Conservation (phyloP, 2,797 vertebrate species). For the Cetoscarus ocellatus region DNA sequence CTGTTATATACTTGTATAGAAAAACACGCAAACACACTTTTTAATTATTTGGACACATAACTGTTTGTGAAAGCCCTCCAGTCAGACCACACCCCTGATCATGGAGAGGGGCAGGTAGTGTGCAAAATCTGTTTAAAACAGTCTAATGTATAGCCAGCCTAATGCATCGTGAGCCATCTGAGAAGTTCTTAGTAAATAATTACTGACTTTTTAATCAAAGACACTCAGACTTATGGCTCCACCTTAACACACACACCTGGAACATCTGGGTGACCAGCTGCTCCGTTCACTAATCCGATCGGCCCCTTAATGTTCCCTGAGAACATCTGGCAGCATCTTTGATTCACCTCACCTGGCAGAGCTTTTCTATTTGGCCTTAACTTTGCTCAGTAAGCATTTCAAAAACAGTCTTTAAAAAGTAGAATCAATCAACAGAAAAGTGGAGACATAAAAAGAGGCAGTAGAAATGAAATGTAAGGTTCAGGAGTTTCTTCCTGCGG, state of each 20-base stretch:
- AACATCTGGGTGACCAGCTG: constrained; percentile 78
- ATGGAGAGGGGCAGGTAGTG: too few relatives aligned
- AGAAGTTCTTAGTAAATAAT: constrained; percentile 76
- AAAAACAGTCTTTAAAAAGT: constrained; percentile 26
- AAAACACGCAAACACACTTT: too few relatives aligned
- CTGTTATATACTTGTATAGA: too few relatives aligned
- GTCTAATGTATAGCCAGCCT: constrained; percentile 23
- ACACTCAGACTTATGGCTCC: constrained; percentile 61
- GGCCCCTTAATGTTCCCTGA: constrained; percentile 66
- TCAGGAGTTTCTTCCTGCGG: too few relatives aligned
- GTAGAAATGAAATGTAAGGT: too few relatives aligned
- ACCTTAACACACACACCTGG: constrained; percentile 66
- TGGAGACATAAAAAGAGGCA: too few relatives aligned
- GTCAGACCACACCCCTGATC: too few relatives aligned
- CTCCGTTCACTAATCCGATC: constrained; percentile 71
- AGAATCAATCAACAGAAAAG: too few relatives aligned
- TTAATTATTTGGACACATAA: too few relatives aligned
- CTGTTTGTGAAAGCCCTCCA: too few relatives aligned
- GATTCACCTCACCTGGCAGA: constrained; percentile 74
- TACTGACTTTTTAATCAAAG: constrained; percentile 82
- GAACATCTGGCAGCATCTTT: constrained; percentile 74
- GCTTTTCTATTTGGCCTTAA: constrained; percentile 59
- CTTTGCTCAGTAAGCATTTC: constrained; percentile 63
- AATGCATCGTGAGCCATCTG: constrained; percentile 54
- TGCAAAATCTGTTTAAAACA: constrained; percentile 2